A percentile compares a stretch with the other conserved stretches of the same genome.
Conservation (phyloP, 2,797 vertebrate genomes). For the Catostomus latipinnis region DNA sequence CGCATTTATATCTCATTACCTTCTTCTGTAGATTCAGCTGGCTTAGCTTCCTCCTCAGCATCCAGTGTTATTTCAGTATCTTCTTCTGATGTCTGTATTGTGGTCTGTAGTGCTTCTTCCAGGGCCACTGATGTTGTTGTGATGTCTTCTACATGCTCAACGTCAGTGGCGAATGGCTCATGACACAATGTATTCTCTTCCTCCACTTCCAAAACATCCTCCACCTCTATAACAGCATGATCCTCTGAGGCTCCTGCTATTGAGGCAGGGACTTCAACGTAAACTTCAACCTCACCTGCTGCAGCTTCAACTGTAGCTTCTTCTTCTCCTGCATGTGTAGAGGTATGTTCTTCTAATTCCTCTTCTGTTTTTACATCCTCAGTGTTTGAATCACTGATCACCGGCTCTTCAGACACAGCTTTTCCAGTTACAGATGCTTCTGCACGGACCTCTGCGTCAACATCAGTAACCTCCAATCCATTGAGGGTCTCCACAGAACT, state of each 20-base stretch:
- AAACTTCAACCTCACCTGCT: neutral
- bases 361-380: neutral
- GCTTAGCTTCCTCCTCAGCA: neutral
- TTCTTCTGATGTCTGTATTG: constrained; percentile 14
- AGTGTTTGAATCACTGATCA: no score
- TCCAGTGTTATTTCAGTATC: neutral
- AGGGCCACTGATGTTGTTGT: neutral
- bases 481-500: constrained; percentile 18
- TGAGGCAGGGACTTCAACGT: neutral
- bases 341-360: neutral
- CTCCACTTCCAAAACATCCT: neutral
- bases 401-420: neutral
- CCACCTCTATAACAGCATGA: neutral
- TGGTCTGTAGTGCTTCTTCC: neutral
- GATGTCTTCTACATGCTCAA: neutral
- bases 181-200: neutral
- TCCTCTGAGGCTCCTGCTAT: neutral
- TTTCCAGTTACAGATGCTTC: neutral
- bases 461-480: neutral
- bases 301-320: neutral
- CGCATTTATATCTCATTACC: neutral
- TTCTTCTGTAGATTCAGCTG: neutral
- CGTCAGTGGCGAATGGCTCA: neutral
- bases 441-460: neutral
- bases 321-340: neutral